A percentile compares a stretch with the other conserved stretches of the same genome.
Evolutionary conservation across 2,797 vertebrate genomes (phyloP).

Genomic region (Artibeus lituratus): DNA sequence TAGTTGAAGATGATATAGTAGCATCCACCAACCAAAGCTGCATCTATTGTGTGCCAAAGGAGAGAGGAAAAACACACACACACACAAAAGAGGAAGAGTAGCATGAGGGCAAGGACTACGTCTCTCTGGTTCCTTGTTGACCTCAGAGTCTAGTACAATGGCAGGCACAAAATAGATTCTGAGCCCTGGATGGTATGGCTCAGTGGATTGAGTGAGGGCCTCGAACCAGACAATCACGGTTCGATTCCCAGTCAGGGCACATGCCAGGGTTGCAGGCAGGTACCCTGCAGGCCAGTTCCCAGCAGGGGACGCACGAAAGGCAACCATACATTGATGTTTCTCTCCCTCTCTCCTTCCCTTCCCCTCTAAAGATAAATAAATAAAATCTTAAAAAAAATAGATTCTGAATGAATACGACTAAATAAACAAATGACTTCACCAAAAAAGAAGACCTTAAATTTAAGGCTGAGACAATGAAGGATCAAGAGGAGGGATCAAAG

Average conservation of each 20-base stretch:
- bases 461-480: background rate
- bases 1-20: background rate
- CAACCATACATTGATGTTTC: no score
- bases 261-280: no score
- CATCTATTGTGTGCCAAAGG: background rate
- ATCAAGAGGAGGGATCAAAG: background rate
- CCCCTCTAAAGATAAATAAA: no score
- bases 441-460: background rate
- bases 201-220: no score
- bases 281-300: no score
- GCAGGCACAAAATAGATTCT: background rate
- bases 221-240: no score
- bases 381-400: no score
- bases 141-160: background rate
- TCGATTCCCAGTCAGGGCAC: no score
- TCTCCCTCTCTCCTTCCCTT: no score
- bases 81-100: background rate
- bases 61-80: background rate
- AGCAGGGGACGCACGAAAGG: no score
- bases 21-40: background rate
- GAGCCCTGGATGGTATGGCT: no score
- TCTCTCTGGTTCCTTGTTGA: background rate
- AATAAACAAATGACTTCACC: background rate
- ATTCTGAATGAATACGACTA: background rate
- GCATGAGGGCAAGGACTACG: background rate